A percentile compares a stretch with the other conserved stretches of the same genome.
Conservation (phyloP, 2,113 vertebrate genomes). For the Struthidea cinerea region DNA sequence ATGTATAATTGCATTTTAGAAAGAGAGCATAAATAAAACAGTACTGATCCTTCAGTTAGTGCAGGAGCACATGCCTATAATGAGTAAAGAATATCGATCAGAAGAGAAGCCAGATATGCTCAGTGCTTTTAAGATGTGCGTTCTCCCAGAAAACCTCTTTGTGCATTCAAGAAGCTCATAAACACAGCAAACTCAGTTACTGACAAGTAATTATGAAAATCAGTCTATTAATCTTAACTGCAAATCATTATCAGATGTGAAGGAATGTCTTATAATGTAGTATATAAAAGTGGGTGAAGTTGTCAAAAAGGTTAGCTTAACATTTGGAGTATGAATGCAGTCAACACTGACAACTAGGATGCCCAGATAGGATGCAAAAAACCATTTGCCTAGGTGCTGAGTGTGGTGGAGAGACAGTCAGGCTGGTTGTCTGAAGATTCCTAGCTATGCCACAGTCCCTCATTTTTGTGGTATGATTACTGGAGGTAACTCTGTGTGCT, state of each 20-base stretch:
- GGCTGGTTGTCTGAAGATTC: background rate
- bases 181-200: background rate
- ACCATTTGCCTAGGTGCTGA: background rate
- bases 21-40: background rate
- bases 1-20: background rate
- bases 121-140: background rate
- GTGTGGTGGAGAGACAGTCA: background rate
- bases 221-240: background rate
- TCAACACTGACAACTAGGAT: background rate
- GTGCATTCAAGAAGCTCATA: background rate
- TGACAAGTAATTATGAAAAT: background rate
- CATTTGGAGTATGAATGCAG: background rate
- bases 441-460: background rate
- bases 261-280: background rate
- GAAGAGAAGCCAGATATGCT: background rate
- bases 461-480: background rate
- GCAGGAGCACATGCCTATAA: background rate
- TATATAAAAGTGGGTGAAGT: background rate
- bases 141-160: background rate
- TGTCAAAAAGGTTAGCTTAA: background rate
- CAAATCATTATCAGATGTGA: background rate
- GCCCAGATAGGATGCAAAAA: background rate
- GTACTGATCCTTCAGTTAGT: background rate
- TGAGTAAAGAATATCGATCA: background rate
- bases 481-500: background rate